A percentile compares a stretch with the other conserved stretches of the same genome.
Conservation (phyloP, 2,797 vertebrate genomes). For the Choloepus didactylus region DNA sequence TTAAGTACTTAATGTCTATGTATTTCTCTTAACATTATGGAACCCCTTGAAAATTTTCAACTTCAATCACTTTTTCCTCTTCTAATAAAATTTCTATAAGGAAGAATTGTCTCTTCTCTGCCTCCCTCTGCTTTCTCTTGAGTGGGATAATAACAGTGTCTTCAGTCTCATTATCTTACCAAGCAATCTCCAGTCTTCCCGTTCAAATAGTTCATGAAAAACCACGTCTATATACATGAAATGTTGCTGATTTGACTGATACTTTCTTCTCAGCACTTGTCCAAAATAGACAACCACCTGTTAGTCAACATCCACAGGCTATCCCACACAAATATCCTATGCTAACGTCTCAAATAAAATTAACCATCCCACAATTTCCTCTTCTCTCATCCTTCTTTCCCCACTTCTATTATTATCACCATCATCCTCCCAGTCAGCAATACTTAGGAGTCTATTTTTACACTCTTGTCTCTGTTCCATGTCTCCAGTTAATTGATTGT, state of each 20-base stretch:
- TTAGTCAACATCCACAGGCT: not conserved
- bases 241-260: not conserved
- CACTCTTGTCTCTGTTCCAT: not conserved
- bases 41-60: not conserved
- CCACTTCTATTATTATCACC: not conserved
- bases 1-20: not conserved
- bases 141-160: not conserved
- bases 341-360: not conserved
- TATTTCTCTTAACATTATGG: not conserved
- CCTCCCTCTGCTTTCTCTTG: not conserved
- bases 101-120: not conserved
- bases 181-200: not conserved
- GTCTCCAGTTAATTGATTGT: not conserved
- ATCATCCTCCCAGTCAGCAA: not conserved
- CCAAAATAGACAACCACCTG: not conserved
- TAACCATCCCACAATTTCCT: not conserved
- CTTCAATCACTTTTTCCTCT: not conserved
- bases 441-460: not conserved
- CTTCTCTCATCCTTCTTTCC: not conserved
- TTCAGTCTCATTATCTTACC: not conserved
- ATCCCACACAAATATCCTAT: not conserved
- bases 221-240: not conserved
- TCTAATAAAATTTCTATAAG: not conserved
- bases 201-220: not conserved
- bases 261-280: not conserved